A percentile compares a stretch with the other conserved stretches of the same genome.
Evolutionary conservation across 2,797 vertebrate species (phyloP).

Genomic region (Triplophysa yarkandensis): DNA sequence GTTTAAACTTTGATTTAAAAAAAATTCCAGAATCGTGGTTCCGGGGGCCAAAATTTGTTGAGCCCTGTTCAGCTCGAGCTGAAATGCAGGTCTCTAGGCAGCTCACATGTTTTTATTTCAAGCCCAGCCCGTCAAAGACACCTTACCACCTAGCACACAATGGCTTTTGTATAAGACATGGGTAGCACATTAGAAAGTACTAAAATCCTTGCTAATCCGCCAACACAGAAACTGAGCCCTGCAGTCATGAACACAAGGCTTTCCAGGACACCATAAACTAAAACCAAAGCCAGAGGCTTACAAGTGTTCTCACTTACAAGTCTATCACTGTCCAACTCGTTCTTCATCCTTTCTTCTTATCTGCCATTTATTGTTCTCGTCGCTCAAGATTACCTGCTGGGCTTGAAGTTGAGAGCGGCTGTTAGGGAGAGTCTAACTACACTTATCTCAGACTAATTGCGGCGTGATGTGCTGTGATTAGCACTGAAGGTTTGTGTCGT

Average conservation of each 20-base stretch:
- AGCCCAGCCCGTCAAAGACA: no score
- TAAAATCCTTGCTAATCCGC: background rate
- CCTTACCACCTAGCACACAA: background rate
- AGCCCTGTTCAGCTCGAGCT: no score
- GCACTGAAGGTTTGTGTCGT: conserved; percentile 29
- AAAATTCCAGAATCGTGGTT: no score
- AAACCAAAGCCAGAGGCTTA: conserved; percentile 4
- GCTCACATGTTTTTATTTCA: no score
- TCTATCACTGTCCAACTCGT: conserved; percentile 15
- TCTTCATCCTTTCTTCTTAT: background rate
- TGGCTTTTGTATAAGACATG: background rate
- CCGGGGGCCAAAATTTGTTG: no score
- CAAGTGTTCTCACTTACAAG: background rate
- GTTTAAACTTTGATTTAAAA: no score
- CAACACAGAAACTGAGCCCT: background rate
- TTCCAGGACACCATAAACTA: background rate
- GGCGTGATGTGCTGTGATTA: conserved; percentile 24
- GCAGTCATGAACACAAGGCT: background rate
- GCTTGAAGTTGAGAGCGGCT: conserved; percentile 4
- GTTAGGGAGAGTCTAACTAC: conserved; percentile 10
- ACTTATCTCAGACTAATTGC: background rate
- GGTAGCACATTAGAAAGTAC: background rate
- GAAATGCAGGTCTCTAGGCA: no score
- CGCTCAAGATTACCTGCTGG: conserved; percentile 21
- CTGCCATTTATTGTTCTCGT: background rate